phyloP scores from a whole-genome alignment of 2,888 invertebrate genomes.

The Cetonia aurata region DNA sequence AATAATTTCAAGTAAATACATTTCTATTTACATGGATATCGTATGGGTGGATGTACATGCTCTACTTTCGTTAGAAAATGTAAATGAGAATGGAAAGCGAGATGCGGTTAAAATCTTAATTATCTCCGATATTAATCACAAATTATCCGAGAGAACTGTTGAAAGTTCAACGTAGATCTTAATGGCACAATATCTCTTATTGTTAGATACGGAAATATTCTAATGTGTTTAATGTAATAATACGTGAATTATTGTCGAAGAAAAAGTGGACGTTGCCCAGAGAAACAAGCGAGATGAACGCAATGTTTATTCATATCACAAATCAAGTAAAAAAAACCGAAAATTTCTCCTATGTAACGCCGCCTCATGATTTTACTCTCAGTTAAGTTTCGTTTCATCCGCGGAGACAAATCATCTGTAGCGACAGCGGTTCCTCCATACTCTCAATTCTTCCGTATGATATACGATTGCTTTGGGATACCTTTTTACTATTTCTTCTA shows the following conservation, averaged over 20 bases:
- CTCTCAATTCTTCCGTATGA: not conserved
- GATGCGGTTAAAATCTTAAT: slow-evolving; percentile 12
- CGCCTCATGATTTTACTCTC: slow-evolving; percentile 61
- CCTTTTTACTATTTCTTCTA: not conserved
- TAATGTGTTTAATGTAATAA: not conserved
- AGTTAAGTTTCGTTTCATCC: slow-evolving; percentile 53
- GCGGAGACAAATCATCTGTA: slow-evolving; percentile 35
- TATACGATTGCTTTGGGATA: no score
- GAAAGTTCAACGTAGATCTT: no score
- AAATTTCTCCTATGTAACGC: slow-evolving; percentile 62
- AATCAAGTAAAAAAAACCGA: slow-evolving; percentile 61
- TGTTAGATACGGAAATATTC: no score
- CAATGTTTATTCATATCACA: slow-evolving; percentile 55
- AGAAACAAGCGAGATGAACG: slow-evolving; percentile 32
- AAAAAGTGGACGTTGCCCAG: slow-evolving; percentile 31
- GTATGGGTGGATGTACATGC: slow-evolving; percentile 1
- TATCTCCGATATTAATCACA: not conserved
- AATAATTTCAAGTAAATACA: slow-evolving; percentile 5
- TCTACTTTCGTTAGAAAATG: slow-evolving; percentile 38
- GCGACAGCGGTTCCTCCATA: slow-evolving; percentile 3
- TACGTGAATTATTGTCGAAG: not conserved
- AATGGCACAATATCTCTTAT: no score
- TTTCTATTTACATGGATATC: slow-evolving; percentile 12
- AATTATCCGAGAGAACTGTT: no score
- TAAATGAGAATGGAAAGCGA: slow-evolving; percentile 32